phyloP scores from a whole-genome alignment of 2,888 invertebrate genomes.

The Epistrophe grossulariae region DNA sequence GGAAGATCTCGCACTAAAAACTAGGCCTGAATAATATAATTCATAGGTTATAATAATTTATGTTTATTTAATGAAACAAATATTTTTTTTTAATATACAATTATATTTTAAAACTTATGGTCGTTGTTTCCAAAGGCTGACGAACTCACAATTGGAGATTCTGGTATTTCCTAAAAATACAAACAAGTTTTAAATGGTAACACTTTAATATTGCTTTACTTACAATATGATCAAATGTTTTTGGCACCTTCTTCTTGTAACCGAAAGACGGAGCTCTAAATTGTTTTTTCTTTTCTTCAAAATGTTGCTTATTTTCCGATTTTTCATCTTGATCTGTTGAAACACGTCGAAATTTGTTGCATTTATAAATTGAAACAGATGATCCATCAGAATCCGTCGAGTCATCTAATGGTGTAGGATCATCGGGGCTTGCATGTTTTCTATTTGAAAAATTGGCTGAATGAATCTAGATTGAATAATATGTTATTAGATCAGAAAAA shows the following conservation, averaged over 20 bases:
- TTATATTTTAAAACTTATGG: not conserved
- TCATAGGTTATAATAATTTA: no score
- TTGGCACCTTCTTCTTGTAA: not conserved
- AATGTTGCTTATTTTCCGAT: not conserved
- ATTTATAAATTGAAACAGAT: conserved; percentile 39
- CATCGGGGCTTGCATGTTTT: conserved; percentile 34
- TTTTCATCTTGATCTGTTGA: not conserved
- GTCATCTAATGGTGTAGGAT: conserved; percentile 41
- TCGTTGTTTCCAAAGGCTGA: conserved; percentile 43
- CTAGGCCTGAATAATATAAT: no score
- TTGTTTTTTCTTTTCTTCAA: not conserved
- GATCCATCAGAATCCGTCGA: conserved; percentile 62
- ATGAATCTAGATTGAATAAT: conserved; percentile 7
- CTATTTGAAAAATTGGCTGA: conserved; percentile 8
- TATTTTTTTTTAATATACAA: no score
- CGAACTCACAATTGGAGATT: conserved; percentile 64
- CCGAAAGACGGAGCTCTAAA: not conserved
- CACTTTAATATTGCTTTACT: not conserved
- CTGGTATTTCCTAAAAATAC: conserved; percentile 53
- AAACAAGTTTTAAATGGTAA: not conserved
- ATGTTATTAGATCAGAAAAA: not conserved
- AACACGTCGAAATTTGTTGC: not conserved
- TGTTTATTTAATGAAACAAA: no score
- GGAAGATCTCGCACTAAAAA: no score
- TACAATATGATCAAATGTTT: conserved; percentile 30